Base-by-base conservation (phyloP, 2,113 vertebrate genomes). In the Sander lucioperca region DNA sequence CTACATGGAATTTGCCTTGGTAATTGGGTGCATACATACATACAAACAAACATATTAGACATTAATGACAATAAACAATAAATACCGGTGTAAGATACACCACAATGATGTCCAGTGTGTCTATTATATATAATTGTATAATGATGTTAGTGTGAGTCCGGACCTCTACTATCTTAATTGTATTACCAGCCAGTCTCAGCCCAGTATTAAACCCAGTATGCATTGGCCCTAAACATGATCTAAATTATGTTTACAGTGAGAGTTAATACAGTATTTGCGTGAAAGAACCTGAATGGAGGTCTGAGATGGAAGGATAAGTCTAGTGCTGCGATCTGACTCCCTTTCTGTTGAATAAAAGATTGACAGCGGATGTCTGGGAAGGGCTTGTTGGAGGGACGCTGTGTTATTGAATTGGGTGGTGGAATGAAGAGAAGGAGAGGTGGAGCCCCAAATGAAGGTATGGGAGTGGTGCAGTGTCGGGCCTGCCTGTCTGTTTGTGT, bases 321-420 rank as follows among this genome's bases (percentile, higher is more conserved):
- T 53, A 18, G 54, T 15, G 74, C 75, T 66, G 56, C 79, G 68
- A 84, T 87, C 64, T 53, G 78, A 68, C 85, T 87, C 63, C n/a
- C 63, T 66, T 54, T 77, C 87, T 83, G 70, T 50, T 88, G 83
- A 90, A 92, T 90, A 86, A 88, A 85, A 88, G 87, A 92, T 85
- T 86, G 81, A 89, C 87, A 85, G 84, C 25, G 4, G 80, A 65
- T 48, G 69, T 62, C 10, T 64, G 70, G 64, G 71, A 54, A 65
- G 23, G 76, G 53, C 23, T 33, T 8, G 69, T 65, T 16, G 51
- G 23, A 72, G 48, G 62, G 70, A 57, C 71, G 80, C 27, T 81
- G 79, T 77, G 81, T 87, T 89, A 90, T 90, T 86, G 80, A 89
- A 90, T 83, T n/a, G 83, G 87, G 59, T 64, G 79, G 79, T 64